phyloP scores from a whole-genome alignment of 2,113 vertebrate genomes.

The Tricholaema leucomelas region DNA sequence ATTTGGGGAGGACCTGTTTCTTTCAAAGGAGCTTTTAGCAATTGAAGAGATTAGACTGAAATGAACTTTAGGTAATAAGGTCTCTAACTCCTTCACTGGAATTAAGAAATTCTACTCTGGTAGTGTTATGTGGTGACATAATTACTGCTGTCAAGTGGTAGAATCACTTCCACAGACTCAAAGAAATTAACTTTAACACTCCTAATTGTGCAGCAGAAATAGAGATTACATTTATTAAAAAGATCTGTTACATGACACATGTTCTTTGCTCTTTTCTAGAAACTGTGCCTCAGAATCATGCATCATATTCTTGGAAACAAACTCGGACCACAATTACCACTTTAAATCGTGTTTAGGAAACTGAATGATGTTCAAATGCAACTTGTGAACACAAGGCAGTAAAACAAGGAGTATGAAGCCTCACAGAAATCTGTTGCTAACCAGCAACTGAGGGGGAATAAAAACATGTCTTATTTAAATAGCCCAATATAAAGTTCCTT shows the following conservation, averaged over 20 bases:
- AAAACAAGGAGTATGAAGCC: conserved; percentile 62
- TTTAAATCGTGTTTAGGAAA: conserved; percentile 42
- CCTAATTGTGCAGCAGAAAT: conserved; percentile 49
- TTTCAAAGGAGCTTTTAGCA: conserved; percentile 58
- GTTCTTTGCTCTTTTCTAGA: conserved; percentile 55
- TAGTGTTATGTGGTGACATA: conserved; percentile 60
- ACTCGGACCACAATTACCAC: conserved; percentile 30
- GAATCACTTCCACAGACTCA: conserved; percentile 50
- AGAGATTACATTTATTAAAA: conserved; percentile 32
- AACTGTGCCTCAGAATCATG: conserved; percentile 57
- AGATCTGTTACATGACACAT: conserved; percentile 17
- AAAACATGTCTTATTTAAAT: conserved; percentile 75
- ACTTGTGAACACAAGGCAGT: conserved; percentile 56
- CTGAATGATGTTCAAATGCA: conserved; percentile 36
- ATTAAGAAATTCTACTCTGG: conserved; percentile 38
- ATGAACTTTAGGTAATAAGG: conserved; percentile 17
- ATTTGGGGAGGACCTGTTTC: neutral
- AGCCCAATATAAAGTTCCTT: conserved; percentile 75
- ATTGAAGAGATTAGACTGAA: conserved; percentile 45
- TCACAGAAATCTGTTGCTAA: conserved; percentile 44
- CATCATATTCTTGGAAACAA: conserved; percentile 53
- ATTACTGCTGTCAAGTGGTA: conserved; percentile 65
- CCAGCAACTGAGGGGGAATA: conserved; percentile 55
- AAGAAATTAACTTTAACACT: conserved; percentile 27
- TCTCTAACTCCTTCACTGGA: conserved; percentile 47